Conservation (phyloP, 1,140 invertebrate genomes). For the Leucophenga varia region DNA sequence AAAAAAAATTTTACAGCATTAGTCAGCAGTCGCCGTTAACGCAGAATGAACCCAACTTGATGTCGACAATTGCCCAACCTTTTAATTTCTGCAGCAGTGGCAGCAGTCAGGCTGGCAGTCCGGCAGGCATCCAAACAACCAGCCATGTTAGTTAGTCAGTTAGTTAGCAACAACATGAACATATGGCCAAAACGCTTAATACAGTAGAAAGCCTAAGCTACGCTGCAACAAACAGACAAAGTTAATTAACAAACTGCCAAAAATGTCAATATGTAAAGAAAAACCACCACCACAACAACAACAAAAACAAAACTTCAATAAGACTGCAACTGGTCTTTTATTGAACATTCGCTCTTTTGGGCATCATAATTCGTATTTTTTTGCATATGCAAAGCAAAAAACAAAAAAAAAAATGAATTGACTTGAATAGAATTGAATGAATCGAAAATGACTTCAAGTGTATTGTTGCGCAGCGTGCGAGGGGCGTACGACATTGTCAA, state of each 20-base stretch:
- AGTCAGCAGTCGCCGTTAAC: no score
- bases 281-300: no score
- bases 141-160: no score
- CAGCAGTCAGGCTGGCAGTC: constrained; percentile 9
- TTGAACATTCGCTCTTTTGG: constrained; percentile 10
- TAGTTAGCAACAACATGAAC: constrained; percentile 28
- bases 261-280: constrained; percentile 52
- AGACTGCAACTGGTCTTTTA: constrained; percentile 5
- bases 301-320: constrained; percentile 16
- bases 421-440: no score
- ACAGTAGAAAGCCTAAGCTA: constrained; percentile 8
- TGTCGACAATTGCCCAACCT: constrained; percentile 48
- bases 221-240: constrained; percentile 27
- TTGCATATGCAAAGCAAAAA: constrained; percentile 38
- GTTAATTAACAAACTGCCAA: constrained; percentile 55
- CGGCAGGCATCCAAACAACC: no score
- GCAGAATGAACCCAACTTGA: no score
- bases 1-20: no score
- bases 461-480: no score
- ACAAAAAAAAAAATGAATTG: no score
- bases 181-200: constrained; percentile 3
- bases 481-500: constrained; percentile 33
- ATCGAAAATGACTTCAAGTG: no score
- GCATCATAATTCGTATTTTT: constrained; percentile 52
- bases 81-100: constrained; percentile 47